Evolutionary conservation across 2,888 invertebrate species (phyloP).

Genomic region (Drosophila putrida): DNA sequence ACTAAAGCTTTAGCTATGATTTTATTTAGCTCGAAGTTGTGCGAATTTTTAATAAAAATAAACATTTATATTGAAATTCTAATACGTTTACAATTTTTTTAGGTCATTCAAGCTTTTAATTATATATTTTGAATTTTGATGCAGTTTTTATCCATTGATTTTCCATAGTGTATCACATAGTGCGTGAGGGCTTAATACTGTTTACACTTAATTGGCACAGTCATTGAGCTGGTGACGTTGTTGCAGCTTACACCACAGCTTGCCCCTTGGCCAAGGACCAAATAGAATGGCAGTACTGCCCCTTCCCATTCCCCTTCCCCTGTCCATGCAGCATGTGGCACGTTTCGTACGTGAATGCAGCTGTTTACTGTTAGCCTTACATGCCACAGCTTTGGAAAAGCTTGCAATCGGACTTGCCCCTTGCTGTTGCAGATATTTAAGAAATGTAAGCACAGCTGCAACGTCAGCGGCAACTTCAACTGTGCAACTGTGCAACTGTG

Average conservation of each 20-base stretch:
- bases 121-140: too few species aligned
- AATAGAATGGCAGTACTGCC: constrained; percentile 24
- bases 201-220: constrained; percentile 61
- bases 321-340: constrained; percentile 22
- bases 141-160: neutral
- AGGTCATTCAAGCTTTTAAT: too few species aligned
- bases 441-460: constrained; percentile 43
- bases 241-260: constrained; percentile 16
- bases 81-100: too few species aligned
- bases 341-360: constrained; percentile 40
- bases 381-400: constrained; percentile 14
- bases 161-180: constrained; percentile 17
- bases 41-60: too few species aligned
- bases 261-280: constrained; percentile 35
- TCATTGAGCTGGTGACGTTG: constrained; percentile 40
- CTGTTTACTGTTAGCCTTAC: constrained; percentile 42
- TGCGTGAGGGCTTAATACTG: constrained; percentile 46
- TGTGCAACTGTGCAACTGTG: constrained; percentile 30
- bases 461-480: constrained; percentile 18
- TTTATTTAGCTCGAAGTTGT: too few species aligned
- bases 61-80: too few species aligned
- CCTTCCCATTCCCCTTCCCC: neutral
- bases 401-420: constrained; percentile 17
- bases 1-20: too few species aligned
- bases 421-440: constrained; percentile 29